Base-by-base conservation (phyloP, 30 jellyfish, hydroid and myxozoan genomes). In the Hydractinia echinata region DNA sequence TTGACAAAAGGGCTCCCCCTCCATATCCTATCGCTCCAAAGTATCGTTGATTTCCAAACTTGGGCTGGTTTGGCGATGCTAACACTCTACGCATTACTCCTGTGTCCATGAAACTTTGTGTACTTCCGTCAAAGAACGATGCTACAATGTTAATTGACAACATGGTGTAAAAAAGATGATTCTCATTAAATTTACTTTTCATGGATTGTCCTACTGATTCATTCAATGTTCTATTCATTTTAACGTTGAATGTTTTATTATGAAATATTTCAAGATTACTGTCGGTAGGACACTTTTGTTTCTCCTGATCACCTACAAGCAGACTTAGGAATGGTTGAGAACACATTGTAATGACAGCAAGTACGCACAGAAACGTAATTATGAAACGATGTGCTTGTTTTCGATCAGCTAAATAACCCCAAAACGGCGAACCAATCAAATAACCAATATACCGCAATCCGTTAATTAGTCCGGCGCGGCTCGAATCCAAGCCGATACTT, bases 1-100 rank as follows among this genome's bases (percentile, higher is more conserved):
- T 88, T 13, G 94, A 77, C 4, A 84, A 86, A 10, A 83, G 66
- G 3, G 96, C 85, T 4, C 94, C 86, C 67, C 83, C 58, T 13
- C 96, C 94, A 79, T 66, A 83, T 13, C 96, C 96, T 66, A 83
- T 88, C 52, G 96, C 91, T 11, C 94, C 96, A 83, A 88, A 88
- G 8, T 83, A 67, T 51, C 93, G 61, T 54, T 81, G 91, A 68
- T 76, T 88, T 7, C 96, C 93, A 79, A 77, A 88, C 53, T 84
- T 88, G 39, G 19, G 39, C 10, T 51, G 18, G 19, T 64, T 64
- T 7, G 74, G 39, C 39, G 76, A 30, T 55, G 55, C 70, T 16
- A 58, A 4, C 1, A 79, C 61, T 49, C 82, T 79, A 2, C 72
- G 83, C 18, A 88, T 66, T 1, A 88, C 93, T n/a, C 89, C 72